Conservation (phyloP, 2,113 vertebrate genomes). For the Onychorhynchus coronatus region DNA sequence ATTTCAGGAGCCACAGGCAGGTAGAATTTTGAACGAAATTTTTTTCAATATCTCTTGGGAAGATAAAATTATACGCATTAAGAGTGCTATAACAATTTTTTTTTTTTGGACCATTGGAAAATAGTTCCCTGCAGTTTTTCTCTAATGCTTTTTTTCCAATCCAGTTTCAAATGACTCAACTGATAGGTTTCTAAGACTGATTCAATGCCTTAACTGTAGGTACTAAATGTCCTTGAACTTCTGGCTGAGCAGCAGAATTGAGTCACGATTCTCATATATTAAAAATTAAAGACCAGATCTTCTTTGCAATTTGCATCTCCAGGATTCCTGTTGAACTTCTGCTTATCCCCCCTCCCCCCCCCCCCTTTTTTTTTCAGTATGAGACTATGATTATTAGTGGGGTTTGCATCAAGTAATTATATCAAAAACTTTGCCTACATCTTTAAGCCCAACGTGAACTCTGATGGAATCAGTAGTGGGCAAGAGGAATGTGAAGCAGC, state of each 20-base stretch:
- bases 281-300: constrained; percentile 13
- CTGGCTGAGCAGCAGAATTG: neutral
- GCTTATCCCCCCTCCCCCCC: no score
- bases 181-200: neutral
- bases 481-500: neutral
- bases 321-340: neutral
- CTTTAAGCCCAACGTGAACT: rapidly evolving
- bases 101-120: neutral
- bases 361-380: no score
- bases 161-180: neutral
- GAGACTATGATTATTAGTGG: neutral
- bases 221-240: constrained; percentile 11
- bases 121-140: neutral
- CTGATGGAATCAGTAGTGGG: rapidly evolving
- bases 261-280: neutral
- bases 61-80: neutral
- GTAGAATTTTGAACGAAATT: neutral
- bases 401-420: neutral
- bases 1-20: neutral
- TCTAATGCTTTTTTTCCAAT: neutral
- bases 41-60: neutral
- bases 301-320: neutral
- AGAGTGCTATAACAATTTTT: neutral
- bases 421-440: neutral
- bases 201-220: neutral